Conservation (phyloP, 2,888 invertebrate species). For the Philopedon plagiatum region DNA sequence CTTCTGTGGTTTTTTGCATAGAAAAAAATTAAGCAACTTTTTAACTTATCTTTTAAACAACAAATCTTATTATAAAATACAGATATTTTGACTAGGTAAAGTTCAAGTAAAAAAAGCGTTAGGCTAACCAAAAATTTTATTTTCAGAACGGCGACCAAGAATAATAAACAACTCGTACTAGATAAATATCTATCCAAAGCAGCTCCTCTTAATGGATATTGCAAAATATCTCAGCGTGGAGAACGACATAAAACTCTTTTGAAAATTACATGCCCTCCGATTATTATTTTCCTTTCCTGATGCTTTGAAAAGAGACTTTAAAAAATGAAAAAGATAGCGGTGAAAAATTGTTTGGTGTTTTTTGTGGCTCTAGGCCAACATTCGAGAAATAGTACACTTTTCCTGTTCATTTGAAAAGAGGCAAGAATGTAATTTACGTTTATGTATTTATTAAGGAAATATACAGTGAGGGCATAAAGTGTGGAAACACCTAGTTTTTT, state of each 20-base stretch:
- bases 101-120: no score
- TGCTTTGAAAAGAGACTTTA: conserved; percentile 4
- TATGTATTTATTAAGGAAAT: no score
- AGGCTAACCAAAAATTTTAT: neutral
- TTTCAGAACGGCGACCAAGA: neutral
- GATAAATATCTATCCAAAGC: neutral
- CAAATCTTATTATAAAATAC: no score
- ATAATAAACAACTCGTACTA: neutral
- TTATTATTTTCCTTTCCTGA: conserved; percentile 1
- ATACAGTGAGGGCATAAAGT: no score
- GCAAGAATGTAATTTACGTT: neutral
- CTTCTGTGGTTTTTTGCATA: no score
- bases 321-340: conserved; percentile 1
- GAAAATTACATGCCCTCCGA: conserved; percentile 10
- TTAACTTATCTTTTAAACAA: no score
- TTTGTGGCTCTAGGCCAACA: neutral
- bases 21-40: no score
- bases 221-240: neutral
- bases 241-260: neutral
- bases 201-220: neutral
- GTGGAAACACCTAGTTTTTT: no score
- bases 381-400: neutral
- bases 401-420: neutral
- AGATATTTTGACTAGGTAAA: no score
- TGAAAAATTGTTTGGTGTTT: conserved; percentile 1